These are phyloP conservation scores for Oryzias woworae DNA, from an alignment of 2,113 vertebrate species.

Conservation along the genomic window DNA sequence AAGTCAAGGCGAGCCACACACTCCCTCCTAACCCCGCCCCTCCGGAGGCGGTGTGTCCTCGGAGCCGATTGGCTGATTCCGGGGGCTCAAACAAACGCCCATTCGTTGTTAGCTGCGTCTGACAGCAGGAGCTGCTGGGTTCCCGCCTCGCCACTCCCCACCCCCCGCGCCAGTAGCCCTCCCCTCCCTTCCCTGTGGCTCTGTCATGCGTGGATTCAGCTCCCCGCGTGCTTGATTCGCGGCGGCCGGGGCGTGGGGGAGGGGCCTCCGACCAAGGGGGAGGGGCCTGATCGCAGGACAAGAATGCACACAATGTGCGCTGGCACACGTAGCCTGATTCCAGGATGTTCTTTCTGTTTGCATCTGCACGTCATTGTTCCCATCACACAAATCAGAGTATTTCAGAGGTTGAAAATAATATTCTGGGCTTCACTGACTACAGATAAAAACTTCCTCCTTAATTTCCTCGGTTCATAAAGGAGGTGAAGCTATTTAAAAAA, in stretches of 20 bases:
- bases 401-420: too few relatives aligned
- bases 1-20: slow-evolving; percentile 74
- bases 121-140: slow-evolving; percentile 18
- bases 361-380: slow-evolving; percentile 16
- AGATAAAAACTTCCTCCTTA: too few relatives aligned
- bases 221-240: slow-evolving; percentile 73
- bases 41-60: slow-evolving; percentile 49
- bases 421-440: too few relatives aligned
- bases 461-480: too few relatives aligned
- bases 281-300: slow-evolving; percentile 2
- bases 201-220: slow-evolving; percentile 22
- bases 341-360: neutral
- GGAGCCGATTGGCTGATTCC: slow-evolving; percentile 63
- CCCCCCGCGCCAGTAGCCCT: slow-evolving; percentile 28
- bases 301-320: slow-evolving; percentile 54
- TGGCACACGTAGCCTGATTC: slow-evolving; percentile 57
- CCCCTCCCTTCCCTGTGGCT: slow-evolving; percentile 29
- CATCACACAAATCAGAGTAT: neutral
- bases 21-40: slow-evolving; percentile 61
- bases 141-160: slow-evolving; percentile 29
- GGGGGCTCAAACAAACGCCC: slow-evolving; percentile 73
- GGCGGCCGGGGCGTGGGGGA: slow-evolving; percentile 46
- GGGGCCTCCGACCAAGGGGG: slow-evolving; percentile 2
- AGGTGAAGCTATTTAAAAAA: too few relatives aligned
- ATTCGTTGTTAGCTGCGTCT: slow-evolving; percentile 64